Percentiles rank a stretch among this genome's conserved stretches.
Conservation (phyloP, 1,140 invertebrate genomes). For the Eumeta japonica region DNA sequence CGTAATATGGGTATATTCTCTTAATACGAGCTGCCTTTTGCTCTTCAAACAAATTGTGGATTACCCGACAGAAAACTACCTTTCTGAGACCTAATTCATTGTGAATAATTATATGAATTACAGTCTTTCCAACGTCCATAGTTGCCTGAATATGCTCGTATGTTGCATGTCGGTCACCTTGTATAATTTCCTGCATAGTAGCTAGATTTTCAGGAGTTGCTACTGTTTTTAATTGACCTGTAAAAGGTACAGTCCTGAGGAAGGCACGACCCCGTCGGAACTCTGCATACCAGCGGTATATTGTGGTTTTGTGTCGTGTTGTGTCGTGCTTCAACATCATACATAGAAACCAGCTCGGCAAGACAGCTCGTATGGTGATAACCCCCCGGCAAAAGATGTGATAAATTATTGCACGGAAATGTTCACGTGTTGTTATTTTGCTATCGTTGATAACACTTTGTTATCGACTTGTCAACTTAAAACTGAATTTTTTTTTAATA, state of each 20-base stretch:
- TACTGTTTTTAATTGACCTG: too few species aligned
- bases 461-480: neutral
- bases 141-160: constrained; percentile 4
- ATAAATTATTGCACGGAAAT: too few species aligned
- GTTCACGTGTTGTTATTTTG: too few species aligned
- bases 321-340: constrained; percentile 1
- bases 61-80: constrained; percentile 9
- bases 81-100: constrained; percentile 5
- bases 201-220: constrained; percentile 2
- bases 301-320: too few species aligned
- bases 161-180: constrained; percentile 4
- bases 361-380: too few species aligned
- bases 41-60: constrained; percentile 14
- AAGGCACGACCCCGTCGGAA: constrained; percentile 2
- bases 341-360: constrained; percentile 2
- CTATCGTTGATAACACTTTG: too few species aligned
- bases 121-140: constrained; percentile 4
- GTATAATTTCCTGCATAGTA: constrained; percentile 7
- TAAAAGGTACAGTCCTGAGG: constrained; percentile 2
- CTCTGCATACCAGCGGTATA: too few species aligned
- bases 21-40: too few species aligned
- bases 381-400: too few species aligned
- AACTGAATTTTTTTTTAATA: neutral
- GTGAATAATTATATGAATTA: constrained; percentile 3
- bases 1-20: too few species aligned